A percentile compares a stretch with the other conserved stretches of the same genome.
phyloP scores from a whole-genome alignment of 2,113 vertebrate genomes.

The Mustela lutreola region DNA sequence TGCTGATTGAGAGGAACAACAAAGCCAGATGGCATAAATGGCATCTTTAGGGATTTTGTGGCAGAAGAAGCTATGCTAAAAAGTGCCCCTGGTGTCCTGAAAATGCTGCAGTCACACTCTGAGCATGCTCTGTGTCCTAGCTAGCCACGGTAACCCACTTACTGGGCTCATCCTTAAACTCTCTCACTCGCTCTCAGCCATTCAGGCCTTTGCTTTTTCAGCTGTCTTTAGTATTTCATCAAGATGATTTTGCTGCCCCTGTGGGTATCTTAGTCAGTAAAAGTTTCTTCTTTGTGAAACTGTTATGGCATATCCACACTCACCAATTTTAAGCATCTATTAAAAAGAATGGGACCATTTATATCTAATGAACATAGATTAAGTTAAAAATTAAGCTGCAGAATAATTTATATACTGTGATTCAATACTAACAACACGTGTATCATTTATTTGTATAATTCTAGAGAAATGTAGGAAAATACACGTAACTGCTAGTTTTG shows the following conservation, averaged over 20 bases:
- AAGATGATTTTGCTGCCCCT: conserved; percentile 71
- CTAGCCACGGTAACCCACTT: conserved; percentile 83
- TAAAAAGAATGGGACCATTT: background rate
- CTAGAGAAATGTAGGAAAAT: background rate
- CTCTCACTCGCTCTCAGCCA: conserved; percentile 75
- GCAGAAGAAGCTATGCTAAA: conserved; percentile 84
- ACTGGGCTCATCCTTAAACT: conserved; percentile 69
- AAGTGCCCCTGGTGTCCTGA: conserved; percentile 86
- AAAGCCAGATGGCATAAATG: conserved; percentile 90
- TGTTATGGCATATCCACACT: background rate
- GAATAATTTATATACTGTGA: background rate
- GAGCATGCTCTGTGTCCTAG: conserved; percentile 86
- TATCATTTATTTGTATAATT: background rate
- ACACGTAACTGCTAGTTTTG: background rate
- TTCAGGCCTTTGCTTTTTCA: conserved; percentile 76
- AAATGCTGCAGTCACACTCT: conserved; percentile 76
- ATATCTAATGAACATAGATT: background rate
- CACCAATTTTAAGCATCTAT: conserved; percentile 28
- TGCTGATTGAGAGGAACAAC: conserved; percentile 88
- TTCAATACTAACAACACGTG: background rate
- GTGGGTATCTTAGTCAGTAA: conserved; percentile 60
- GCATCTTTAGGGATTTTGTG: conserved; percentile 89
- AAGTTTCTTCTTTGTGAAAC: conserved; percentile 61
- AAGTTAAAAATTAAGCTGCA: conserved; percentile 34
- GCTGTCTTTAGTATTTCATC: conserved; percentile 71